Base-by-base conservation (phyloP, 1,140 invertebrate species). In the Pomacea maculata region DNA sequence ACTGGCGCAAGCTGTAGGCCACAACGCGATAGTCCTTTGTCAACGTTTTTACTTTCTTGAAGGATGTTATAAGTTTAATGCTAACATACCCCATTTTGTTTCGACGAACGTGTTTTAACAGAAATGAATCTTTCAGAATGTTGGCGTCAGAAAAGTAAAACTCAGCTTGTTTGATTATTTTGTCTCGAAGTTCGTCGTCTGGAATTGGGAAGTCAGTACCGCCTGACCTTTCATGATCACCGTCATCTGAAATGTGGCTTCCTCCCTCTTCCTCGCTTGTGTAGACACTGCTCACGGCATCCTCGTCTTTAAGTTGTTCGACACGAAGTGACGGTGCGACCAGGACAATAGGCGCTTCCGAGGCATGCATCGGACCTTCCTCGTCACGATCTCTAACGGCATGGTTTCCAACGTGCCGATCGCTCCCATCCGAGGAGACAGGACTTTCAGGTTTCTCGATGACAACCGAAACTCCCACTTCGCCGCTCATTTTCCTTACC, bases 21-120 rank as follows among this genome's bases (percentile, higher is more conserved):
- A 98, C 96, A 0, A 96, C 95, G 77, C 96, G 93, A 95, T 97
- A 98, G 88, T 98, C 97, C 88, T 96, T 96, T 10, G 96, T 97
- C 61, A 98, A 91, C 17, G 89, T 86, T 85, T 92, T 92, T 52
- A 98, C 96, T 73, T 97, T 94, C 88, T 98, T 90, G 78, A 92
- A 92, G 85, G 96, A 97, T 3, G 97, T 97, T 76, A 98, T 97
- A 65, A 99, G 92, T 90, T 98, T 98, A 12, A 98, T 92, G 61
- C 96, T 97, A 3, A 99, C 97, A 91, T 95, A 98, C 15, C 97
- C 97, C 91, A 97, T 96, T 90, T 97, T 98, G 89, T 98, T 98
- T 45, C 97, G 93, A 61, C 96, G 94, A 7, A 98, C 97, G 90
- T 98, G 97, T 90, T 98, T 99, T 63, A 98, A 90, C 10, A 99